Conservation (phyloP, 2,113 vertebrate species). For the Charina bottae region DNA sequence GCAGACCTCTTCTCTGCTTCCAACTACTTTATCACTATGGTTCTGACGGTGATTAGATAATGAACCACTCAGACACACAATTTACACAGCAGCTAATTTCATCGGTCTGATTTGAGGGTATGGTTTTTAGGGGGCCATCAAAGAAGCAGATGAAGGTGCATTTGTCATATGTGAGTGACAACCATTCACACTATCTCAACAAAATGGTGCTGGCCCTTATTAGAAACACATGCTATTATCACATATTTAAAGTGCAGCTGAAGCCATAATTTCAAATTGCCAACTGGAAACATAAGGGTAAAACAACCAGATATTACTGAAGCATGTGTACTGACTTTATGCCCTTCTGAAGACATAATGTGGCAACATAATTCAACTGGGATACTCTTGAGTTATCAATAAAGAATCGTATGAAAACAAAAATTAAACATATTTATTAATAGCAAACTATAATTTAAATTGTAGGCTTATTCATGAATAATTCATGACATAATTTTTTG, state of each 20-base stretch:
- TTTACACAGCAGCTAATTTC: constrained; percentile 92
- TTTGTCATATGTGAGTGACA: constrained; percentile 91
- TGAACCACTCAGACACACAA: constrained; percentile 94
- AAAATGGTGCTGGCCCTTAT: constrained; percentile 84
- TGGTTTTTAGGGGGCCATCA: constrained; percentile 85
- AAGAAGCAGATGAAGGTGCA: constrained; percentile 82
- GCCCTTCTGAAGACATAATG: constrained; percentile 83
- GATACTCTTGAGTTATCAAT: constrained; percentile 76
- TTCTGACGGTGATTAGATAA: constrained; percentile 97
- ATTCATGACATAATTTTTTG: constrained; percentile 24
- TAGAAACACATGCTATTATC: constrained; percentile 87
- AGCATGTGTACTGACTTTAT: constrained; percentile 84
- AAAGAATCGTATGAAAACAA: constrained; percentile 58
- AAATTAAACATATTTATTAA: constrained; percentile 59
- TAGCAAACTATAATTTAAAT: constrained; percentile 36
- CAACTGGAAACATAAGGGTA: constrained; percentile 84
- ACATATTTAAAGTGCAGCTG: constrained; percentile 86
- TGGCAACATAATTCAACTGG: constrained; percentile 80
- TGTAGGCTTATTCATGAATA: constrained; percentile 47
- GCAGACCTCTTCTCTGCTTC: constrained; percentile 86
- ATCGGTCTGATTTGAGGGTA: constrained; percentile 88
- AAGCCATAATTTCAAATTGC: constrained; percentile 88
- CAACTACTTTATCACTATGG: constrained; percentile 89
- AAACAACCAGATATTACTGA: constrained; percentile 85
- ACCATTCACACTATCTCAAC: constrained; percentile 81